Conservation (phyloP, 2,888 invertebrate genomes). For the Andrena chrysosceles region DNA sequence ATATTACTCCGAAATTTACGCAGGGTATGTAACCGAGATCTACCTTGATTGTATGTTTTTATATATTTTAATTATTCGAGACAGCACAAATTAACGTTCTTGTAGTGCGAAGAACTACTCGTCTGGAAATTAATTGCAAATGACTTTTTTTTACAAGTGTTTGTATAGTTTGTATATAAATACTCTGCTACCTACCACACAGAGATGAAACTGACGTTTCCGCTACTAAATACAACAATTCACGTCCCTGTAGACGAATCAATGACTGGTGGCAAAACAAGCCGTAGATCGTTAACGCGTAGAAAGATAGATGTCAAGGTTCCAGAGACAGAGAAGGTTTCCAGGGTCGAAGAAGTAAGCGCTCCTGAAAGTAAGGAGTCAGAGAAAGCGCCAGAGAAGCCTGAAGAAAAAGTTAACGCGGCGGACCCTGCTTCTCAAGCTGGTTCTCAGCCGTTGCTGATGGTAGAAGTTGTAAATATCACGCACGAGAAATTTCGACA, state of each 20-base stretch:
- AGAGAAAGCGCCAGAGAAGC: constrained; percentile 54
- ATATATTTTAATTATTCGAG: background rate
- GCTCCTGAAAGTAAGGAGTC: constrained; percentile 58
- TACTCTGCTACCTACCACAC: constrained; percentile 71
- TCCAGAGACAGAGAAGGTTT: constrained; percentile 60
- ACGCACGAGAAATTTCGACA: constrained; percentile 94
- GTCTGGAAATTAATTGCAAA: constrained; percentile 3
- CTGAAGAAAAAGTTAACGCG: constrained; percentile 52
- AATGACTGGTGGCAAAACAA: constrained; percentile 85
- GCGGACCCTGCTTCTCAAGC: constrained; percentile 43
- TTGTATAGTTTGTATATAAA: constrained; percentile 40
- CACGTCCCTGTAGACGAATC: constrained; percentile 93
- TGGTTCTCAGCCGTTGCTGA: constrained; percentile 88
- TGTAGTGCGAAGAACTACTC: background rate
- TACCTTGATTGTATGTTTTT: constrained; percentile 11
- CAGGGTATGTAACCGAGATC: constrained; percentile 85
- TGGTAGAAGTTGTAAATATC: constrained; percentile 98
- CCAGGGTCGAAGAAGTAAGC: constrained; percentile 67
- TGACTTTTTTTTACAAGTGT: background rate
- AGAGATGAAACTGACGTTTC: constrained; percentile 93
- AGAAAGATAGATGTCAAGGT: constrained; percentile 73
- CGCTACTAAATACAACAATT: constrained; percentile 93
- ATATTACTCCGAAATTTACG: constrained; percentile 87
- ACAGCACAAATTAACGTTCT: background rate
- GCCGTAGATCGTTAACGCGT: constrained; percentile 75